phyloP scores from a whole-genome alignment of 2,797 vertebrate species.

The Acanthornis magna region DNA sequence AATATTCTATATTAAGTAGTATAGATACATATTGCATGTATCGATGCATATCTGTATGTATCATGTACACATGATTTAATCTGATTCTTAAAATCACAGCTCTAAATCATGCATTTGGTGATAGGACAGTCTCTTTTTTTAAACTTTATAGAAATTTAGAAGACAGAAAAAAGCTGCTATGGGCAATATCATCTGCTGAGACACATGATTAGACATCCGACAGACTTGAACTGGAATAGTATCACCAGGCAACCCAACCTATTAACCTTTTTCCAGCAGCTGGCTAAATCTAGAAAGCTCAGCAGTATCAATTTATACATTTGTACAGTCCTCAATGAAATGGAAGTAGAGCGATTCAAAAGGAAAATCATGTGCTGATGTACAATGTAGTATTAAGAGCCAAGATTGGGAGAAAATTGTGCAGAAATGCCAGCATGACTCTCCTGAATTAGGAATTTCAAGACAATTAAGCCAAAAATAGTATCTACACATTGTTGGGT shows the following conservation, averaged over 20 bases:
- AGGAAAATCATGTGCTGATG: neutral
- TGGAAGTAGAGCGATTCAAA: constrained; percentile 17
- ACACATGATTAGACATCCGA: constrained; percentile 38
- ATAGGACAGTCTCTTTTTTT: neutral
- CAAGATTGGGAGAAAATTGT: neutral
- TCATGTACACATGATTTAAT: neutral
- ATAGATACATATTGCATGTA: too few relatives aligned
- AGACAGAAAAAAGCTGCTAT: neutral
- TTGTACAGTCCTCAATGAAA: constrained; percentile 29
- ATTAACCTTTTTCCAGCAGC: constrained; percentile 53
- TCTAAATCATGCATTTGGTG: neutral
- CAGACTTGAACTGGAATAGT: constrained; percentile 14
- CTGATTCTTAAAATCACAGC: neutral
- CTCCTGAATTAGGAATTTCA: neutral
- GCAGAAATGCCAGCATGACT: neutral
- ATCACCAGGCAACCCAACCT: constrained; percentile 50
- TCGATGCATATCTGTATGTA: too few relatives aligned
- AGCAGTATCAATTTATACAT: constrained; percentile 35
- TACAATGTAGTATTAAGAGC: constrained; percentile 12
- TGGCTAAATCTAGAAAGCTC: constrained; percentile 38
- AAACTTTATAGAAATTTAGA: neutral
- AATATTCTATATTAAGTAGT: neutral
- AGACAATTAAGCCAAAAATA: neutral
- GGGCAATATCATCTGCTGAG: neutral
- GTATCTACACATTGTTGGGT: neutral